Evolutionary conservation across 2,113 vertebrate species (phyloP).

Genomic region (Tetrax tetrax): DNA sequence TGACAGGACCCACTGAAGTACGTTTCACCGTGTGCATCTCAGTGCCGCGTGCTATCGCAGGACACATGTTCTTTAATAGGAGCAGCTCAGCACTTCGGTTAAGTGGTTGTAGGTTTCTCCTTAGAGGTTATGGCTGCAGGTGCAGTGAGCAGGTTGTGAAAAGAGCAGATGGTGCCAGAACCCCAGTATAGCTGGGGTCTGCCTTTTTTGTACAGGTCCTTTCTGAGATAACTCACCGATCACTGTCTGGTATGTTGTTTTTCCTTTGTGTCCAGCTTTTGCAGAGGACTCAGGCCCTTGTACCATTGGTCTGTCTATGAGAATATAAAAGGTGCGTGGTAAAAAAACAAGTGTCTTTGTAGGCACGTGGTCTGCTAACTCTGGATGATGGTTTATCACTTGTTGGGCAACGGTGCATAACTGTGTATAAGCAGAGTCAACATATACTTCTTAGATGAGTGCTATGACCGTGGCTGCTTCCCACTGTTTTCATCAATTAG

Average conservation of each 20-base stretch:
- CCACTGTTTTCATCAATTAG: not conserved
- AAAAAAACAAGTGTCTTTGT: not conserved
- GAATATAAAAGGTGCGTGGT: not conserved
- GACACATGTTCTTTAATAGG: not conserved
- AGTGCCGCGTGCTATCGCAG: not conserved
- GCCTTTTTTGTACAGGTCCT: not conserved
- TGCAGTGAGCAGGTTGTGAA: not conserved
- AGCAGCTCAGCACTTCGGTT: not conserved
- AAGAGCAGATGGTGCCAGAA: not conserved
- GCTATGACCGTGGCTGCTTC: not conserved
- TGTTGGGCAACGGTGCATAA: not conserved
- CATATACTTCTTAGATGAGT: not conserved
- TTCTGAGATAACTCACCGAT: too few species aligned
- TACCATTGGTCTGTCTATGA: not conserved
- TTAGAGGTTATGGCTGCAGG: not conserved
- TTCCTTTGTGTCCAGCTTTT: not conserved
- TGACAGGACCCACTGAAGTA: not conserved
- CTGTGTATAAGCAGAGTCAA: not conserved
- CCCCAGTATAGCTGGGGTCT: not conserved
- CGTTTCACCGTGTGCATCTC: not conserved
- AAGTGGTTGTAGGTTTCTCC: not conserved
- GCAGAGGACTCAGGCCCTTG: not conserved
- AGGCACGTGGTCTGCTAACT: not conserved
- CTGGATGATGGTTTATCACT: not conserved
- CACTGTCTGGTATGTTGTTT: not conserved